A percentile compares a stretch with the other conserved stretches of the same genome.
phyloP scores from a whole-genome alignment of 2,797 vertebrate species.

The Dromococcyx pavoninus region DNA sequence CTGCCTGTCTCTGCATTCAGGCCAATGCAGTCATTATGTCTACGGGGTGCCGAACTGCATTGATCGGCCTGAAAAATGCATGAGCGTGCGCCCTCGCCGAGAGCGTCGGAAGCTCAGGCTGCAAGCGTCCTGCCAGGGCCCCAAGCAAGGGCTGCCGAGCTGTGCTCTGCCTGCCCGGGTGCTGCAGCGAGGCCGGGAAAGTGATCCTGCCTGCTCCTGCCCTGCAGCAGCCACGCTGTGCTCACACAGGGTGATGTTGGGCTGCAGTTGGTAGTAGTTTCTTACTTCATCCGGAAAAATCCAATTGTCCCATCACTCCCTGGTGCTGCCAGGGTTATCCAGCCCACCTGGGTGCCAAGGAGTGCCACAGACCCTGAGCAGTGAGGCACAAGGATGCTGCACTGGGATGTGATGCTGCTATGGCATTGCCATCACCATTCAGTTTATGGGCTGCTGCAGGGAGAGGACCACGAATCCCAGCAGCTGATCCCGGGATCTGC shows the following conservation, averaged over 20 bases:
- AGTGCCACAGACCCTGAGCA: fast-evolving
- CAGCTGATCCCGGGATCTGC: fast-evolving
- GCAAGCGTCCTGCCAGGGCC: neutral
- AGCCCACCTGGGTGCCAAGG: neutral
- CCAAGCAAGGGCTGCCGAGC: fast-evolving
- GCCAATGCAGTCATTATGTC: neutral
- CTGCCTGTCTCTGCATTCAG: neutral
- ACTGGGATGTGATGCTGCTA: fast-evolving
- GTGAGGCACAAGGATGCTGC: neutral
- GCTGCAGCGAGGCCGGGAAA: neutral
- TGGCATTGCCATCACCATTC: fast-evolving
- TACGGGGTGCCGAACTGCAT: neutral
- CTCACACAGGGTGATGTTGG: fast-evolving
- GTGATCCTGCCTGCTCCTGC: neutral
- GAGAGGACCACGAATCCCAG: neutral
- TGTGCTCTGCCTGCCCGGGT: fast-evolving
- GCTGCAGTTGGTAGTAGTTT: neutral
- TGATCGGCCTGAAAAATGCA: neutral
- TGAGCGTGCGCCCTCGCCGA: neutral
- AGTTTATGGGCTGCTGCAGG: neutral
- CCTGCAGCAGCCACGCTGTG: neutral
- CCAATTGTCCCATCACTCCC: fast-evolving
- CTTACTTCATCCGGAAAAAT: neutral
- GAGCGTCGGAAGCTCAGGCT: neutral
- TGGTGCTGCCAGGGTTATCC: neutral